Base-by-base conservation (phyloP, 2,797 vertebrate genomes). In the Pampus argenteus region DNA sequence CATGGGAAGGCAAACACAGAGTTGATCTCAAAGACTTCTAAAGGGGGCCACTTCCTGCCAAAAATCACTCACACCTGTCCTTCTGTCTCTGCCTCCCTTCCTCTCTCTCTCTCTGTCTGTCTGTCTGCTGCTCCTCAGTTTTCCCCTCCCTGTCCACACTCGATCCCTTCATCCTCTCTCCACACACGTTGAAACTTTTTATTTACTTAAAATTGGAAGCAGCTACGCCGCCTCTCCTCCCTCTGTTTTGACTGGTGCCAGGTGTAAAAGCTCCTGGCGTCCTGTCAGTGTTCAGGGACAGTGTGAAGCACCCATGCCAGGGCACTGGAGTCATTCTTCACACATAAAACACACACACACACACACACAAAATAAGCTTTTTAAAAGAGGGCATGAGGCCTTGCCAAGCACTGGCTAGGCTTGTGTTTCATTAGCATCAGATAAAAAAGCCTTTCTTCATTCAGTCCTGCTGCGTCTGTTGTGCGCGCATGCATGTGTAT, bases 1-100 rank as follows among this genome's bases (percentile, higher is more conserved):
- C 92, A 92, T 94, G 93, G 94, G 94, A 95, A 95, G 87, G 84
- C 93, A 94, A 94, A 94, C 93, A 93, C 71, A 79, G 80, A 77
- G 62, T 58, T 68, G 67, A 89, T 94, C 93, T 91, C 93, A 93
- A 92, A 90, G 84, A 87, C 83, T 91, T 93, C 81, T 74, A 87
- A 93, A 91, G 88, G 61, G 25, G 22, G 29, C 29, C 55, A 60
- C 84, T 85, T 89, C 90, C 91, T 92, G 93, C 89, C 91, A 92
- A 86, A 85, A 90, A 82, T 80, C 86, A 81, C 86, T 86, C 61
- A 84, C 93, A 94, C 93, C 93, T 94, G 93, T 93, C 89, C 87
- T 78, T 87, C 89, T 86, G 86, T 83, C 79, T 84, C 71, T 65
- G 74, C 57, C 71, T 79, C 79, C 71, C 79, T 78, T 60, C 61